phyloP scores from a whole-genome alignment of 64 coral and sea anemone genomes.

The Stylophora pistillata region DNA sequence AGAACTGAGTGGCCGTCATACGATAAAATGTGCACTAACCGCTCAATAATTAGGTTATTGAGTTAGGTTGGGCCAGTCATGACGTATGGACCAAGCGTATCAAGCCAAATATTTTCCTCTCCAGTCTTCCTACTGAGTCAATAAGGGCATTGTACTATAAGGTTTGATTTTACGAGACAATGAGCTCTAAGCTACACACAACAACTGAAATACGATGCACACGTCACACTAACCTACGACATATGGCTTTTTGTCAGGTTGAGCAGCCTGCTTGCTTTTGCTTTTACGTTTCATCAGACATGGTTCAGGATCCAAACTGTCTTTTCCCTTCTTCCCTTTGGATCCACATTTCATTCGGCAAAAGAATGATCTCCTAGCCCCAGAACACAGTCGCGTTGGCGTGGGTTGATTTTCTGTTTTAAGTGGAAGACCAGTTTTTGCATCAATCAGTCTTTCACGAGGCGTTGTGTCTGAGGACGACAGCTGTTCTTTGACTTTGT shows the following conservation, averaged over 20 bases:
- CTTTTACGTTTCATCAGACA: conserved; percentile 64
- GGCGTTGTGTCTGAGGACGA: conserved; percentile 52
- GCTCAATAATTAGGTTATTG: too few species aligned
- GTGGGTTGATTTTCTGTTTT: conserved; percentile 44
- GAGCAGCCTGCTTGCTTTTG: conserved; percentile 17
- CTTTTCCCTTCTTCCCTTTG: conserved; percentile 38
- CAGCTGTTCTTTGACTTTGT: conserved; percentile 82
- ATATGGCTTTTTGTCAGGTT: conserved; percentile 69
- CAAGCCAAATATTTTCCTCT: too few species aligned
- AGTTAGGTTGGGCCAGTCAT: too few species aligned
- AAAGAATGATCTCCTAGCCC: conserved; percentile 84
- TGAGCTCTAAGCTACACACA: too few species aligned
- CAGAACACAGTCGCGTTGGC: conserved; percentile 67
- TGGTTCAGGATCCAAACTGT: conserved; percentile 14
- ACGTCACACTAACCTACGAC: conserved; percentile 43
- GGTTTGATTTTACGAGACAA: too few species aligned
- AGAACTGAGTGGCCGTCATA: too few species aligned
- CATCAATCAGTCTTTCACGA: conserved; percentile 47
- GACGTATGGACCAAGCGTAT: too few species aligned
- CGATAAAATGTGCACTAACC: too few species aligned
- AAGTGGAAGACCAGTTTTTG: conserved; percentile 2
- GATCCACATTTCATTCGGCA: conserved; percentile 79
- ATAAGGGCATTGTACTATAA: too few species aligned
- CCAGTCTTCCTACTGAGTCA: too few species aligned
- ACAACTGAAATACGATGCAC: background rate